These are phyloP conservation scores for Brachionus rotundiformis DNA, from an alignment of 1,140 invertebrate species.

Conservation along the genomic window DNA sequence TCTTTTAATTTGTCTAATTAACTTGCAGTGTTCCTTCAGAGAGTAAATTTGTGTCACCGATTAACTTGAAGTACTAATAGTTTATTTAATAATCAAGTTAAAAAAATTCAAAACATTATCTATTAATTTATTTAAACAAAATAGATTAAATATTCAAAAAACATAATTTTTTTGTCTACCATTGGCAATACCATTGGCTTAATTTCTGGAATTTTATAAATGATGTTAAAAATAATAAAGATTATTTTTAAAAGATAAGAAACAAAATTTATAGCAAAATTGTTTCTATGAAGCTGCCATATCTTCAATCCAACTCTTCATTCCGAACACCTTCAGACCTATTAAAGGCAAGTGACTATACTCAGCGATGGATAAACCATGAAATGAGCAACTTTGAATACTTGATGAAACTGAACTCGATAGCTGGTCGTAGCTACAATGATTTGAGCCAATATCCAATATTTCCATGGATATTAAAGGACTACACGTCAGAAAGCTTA, in stretches of 20 bases:
- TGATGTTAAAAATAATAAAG: not conserved
- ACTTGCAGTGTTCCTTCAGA: no score
- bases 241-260: constrained; percentile 63
- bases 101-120: no score
- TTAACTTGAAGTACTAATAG: no score
- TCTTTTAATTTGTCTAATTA: no score
- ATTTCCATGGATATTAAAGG: constrained; percentile 55
- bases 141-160: no score
- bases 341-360: constrained; percentile 69
- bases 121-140: no score
- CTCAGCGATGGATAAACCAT: constrained; percentile 69
- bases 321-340: constrained; percentile 69
- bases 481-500: constrained; percentile 35
- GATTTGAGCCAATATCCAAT: constrained; percentile 67
- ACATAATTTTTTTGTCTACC: no score
- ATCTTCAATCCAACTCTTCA: constrained; percentile 68
- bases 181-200: no score
- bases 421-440: constrained; percentile 66
- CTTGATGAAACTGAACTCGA: constrained; percentile 69
- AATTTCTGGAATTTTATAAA: no score
- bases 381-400: constrained; percentile 74
- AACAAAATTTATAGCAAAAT: constrained; percentile 71
- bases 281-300: constrained; percentile 68
- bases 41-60: no score
- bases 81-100: no score